These are phyloP conservation scores for Nomada ruficornis DNA, from an alignment of 2,888 invertebrate genomes.

Conservation along the genomic window DNA sequence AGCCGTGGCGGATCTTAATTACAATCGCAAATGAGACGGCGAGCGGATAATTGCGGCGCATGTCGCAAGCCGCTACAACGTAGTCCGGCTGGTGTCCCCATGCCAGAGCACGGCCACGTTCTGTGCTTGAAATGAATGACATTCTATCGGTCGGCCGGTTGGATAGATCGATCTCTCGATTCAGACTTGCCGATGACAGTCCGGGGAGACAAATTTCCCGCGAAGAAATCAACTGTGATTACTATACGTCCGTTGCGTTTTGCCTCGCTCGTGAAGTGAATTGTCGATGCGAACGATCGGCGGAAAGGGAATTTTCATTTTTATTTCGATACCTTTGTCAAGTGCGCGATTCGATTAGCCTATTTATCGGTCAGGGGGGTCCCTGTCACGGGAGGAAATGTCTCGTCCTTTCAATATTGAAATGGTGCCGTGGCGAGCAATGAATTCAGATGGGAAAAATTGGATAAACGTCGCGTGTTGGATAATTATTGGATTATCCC, in stretches of 20 bases:
- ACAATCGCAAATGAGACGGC: conserved; percentile 79
- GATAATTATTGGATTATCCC: conserved; percentile 60
- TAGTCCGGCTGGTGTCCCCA: conserved; percentile 61
- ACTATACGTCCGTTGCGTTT: too few species aligned
- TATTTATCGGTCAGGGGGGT: background rate
- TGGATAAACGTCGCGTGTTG: conserved; percentile 22
- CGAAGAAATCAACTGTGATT: too few species aligned
- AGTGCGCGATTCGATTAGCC: conserved; percentile 1
- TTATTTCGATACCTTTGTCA: background rate
- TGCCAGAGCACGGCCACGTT: conserved; percentile 32
- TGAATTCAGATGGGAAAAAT: conserved; percentile 22
- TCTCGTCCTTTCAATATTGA: background rate
- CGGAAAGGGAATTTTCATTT: background rate
- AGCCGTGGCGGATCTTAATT: conserved; percentile 70
- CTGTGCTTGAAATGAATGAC: conserved; percentile 42
- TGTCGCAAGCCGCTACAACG: conserved; percentile 75
- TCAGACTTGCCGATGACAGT: too few species aligned
- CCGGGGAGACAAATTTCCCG: too few species aligned
- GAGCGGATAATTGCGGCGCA: conserved; percentile 75
- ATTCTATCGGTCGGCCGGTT: background rate
- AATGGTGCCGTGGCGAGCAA: conserved; percentile 22
- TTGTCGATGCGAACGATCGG: too few species aligned
- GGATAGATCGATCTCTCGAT: background rate
- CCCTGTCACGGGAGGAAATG: background rate
- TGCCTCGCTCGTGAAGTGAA: too few species aligned